Conservation (phyloP, 2,888 invertebrate genomes). For the Adelphocoris suturalis region DNA sequence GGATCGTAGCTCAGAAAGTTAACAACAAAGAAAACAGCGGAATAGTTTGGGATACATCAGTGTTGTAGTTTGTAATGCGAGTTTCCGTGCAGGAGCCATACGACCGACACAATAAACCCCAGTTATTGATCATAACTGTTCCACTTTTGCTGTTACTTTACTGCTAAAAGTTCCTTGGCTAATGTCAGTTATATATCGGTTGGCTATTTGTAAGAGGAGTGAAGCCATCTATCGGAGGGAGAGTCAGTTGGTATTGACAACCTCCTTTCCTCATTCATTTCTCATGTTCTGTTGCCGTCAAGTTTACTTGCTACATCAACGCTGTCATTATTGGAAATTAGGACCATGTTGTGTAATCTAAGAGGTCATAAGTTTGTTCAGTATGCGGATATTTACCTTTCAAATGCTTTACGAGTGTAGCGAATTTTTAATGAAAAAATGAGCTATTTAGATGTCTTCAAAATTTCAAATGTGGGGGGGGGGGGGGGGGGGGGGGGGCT, state of each 20-base stretch:
- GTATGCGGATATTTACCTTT: too few relatives aligned
- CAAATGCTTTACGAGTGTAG: too few relatives aligned
- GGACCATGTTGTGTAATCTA: too few relatives aligned
- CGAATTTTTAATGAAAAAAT: too few relatives aligned
- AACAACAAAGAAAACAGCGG: slow-evolving; percentile 46
- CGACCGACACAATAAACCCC: slow-evolving; percentile 61
- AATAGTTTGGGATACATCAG: slow-evolving; percentile 61
- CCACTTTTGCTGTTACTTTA: slow-evolving; percentile 62
- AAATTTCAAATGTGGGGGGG: too few relatives aligned
- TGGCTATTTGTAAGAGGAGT: slow-evolving; percentile 46
- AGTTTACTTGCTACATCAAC: too few relatives aligned
- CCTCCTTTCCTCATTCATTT: not conserved
- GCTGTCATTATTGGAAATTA: too few relatives aligned
- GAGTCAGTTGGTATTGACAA: slow-evolving; percentile 62
- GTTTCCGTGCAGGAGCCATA: slow-evolving; percentile 24
- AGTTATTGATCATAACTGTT: slow-evolving; percentile 69
- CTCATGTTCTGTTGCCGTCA: too few relatives aligned
- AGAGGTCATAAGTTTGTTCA: too few relatives aligned
- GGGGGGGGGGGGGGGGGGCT: too few relatives aligned
- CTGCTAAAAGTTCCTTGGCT: slow-evolving; percentile 56
- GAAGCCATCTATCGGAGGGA: slow-evolving; percentile 46
- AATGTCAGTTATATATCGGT: slow-evolving; percentile 66
- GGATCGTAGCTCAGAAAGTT: slow-evolving; percentile 54
- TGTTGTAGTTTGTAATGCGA: slow-evolving; percentile 59
- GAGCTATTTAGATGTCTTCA: too few relatives aligned